Percentiles rank a stretch among this genome's conserved stretches.
Evolutionary conservation across 2,113 vertebrate species (phyloP).

Genomic region (Empidonax traillii): DNA sequence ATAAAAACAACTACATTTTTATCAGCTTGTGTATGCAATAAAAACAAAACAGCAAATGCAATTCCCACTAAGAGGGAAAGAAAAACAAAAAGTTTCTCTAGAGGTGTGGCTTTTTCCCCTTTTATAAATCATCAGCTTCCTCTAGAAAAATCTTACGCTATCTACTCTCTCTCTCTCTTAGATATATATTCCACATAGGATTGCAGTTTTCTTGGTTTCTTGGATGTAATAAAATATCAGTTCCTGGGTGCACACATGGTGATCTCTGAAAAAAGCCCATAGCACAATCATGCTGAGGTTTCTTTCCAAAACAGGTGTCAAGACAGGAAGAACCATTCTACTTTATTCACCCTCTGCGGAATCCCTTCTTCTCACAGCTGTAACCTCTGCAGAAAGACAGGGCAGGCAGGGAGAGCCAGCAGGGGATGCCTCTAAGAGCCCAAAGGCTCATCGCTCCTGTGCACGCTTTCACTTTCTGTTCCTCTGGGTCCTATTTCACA

Average conservation of each 20-base stretch:
- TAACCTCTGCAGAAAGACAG: neutral
- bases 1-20: neutral
- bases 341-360: neutral
- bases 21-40: neutral
- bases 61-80: neutral
- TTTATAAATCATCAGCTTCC: neutral
- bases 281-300: neutral
- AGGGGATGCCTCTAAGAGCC: neutral
- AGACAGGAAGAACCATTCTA: neutral
- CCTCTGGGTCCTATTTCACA: neutral
- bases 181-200: neutral
- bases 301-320: neutral
- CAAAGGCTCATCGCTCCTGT: neutral
- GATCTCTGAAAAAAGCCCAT: neutral
- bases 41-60: neutral
- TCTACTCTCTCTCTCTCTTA: neutral
- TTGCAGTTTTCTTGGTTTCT: neutral
- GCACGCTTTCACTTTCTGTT: neutral
- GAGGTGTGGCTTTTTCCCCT: neutral
- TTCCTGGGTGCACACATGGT: rapidly evolving
- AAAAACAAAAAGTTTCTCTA: neutral
- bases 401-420: neutral
- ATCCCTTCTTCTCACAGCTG: neutral
- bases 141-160: neutral
- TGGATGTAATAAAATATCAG: neutral